A percentile compares a stretch with the other conserved stretches of the same genome.
Conservation (phyloP, 30 jellyfish, hydroid and myxozoan species). For the Mastigias papua region DNA sequence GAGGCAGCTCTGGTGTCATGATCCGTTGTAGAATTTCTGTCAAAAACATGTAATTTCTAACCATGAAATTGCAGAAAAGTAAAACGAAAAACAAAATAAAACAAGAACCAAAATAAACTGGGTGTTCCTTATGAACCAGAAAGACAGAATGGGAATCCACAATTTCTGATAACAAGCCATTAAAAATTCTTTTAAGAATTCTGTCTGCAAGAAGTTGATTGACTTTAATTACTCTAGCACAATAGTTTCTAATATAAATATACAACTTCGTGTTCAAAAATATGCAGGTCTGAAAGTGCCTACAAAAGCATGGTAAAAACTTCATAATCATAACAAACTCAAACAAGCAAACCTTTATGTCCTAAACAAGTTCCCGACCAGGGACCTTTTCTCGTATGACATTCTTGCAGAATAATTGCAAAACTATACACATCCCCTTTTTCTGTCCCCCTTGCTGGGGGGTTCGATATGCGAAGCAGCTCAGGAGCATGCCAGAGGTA, state of each 20-base stretch:
- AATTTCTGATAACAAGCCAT: too few species aligned
- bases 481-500: conserved; percentile 94
- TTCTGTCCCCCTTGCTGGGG: conserved; percentile 94
- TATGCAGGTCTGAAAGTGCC: background rate
- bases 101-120: too few species aligned
- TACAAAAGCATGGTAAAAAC: background rate
- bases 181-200: too few species aligned
- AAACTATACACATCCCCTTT: conserved; percentile 94
- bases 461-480: conserved; percentile 68
- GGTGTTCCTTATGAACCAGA: too few species aligned
- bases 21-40: conserved; percentile 79
- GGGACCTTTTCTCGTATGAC: conserved; percentile 98
- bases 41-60: background rate
- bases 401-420: conserved; percentile 92
- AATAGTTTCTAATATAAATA: too few species aligned
- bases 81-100: too few species aligned
- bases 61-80: too few species aligned
- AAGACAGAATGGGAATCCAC: too few species aligned
- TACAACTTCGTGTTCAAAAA: too few species aligned
- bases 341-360: conserved; percentile 64
- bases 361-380: conserved; percentile 77
- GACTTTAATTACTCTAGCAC: too few species aligned
- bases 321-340: background rate
- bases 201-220: too few species aligned
- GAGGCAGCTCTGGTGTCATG: conserved; percentile 77